Evolutionary conservation across 2,888 invertebrate genomes (phyloP).

Genomic region (Ochropleura leucogaster): DNA sequence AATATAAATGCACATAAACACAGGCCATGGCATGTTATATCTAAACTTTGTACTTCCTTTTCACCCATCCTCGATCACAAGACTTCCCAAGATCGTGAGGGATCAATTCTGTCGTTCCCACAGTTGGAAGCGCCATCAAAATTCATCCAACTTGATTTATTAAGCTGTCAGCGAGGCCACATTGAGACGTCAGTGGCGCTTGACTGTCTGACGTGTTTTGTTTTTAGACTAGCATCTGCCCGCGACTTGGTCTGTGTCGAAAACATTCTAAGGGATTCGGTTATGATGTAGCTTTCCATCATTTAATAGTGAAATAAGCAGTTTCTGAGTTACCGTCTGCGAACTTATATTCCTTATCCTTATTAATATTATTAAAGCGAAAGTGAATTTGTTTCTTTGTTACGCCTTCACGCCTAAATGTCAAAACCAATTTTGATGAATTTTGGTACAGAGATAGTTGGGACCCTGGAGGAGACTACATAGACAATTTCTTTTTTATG

Average conservation of each 20-base stretch:
- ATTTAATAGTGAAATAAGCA: no score
- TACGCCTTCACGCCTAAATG: no score
- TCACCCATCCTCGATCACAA: not conserved
- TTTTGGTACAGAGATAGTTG: no score
- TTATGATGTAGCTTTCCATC: not conserved
- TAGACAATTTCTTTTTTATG: no score
- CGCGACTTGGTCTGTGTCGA: not conserved
- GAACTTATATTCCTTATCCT: no score
- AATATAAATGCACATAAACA: no score
- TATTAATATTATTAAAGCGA: no score
- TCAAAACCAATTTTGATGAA: no score
- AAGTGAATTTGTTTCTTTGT: no score
- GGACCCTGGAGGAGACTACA: no score
- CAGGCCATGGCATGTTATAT: no score
- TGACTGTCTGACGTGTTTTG: slow-evolving; percentile 15
- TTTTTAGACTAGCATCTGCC: slow-evolving; percentile 17
- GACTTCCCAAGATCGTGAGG: slow-evolving; percentile 2
- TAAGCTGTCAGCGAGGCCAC: slow-evolving; percentile 13
- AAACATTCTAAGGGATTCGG: not conserved
- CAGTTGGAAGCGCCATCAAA: slow-evolving; percentile 32
- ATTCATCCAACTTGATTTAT: slow-evolving; percentile 50
- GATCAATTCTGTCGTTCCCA: slow-evolving; percentile 14
- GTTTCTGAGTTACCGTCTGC: no score
- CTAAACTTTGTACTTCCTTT: not conserved
- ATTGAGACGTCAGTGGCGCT: slow-evolving; percentile 48